phyloP scores from a whole-genome alignment of 2,888 invertebrate species.

The Artemia sinica region DNA sequence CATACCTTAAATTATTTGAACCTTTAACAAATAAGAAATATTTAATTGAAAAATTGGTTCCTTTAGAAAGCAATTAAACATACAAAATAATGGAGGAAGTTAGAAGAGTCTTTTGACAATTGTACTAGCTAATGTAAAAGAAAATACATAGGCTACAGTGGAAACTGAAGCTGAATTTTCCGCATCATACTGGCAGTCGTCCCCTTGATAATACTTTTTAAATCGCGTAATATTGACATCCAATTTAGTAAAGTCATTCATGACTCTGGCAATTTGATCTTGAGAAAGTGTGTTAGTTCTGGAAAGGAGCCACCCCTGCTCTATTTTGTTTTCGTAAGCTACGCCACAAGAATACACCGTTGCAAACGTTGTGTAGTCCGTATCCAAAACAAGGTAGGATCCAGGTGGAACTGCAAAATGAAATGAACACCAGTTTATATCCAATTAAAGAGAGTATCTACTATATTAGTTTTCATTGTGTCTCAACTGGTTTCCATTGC shows the following conservation, averaged over 20 bases:
- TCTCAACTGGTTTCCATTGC: no score
- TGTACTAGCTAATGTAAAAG: no score
- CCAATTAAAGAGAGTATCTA: no score
- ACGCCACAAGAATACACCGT: constrained; percentile 26
- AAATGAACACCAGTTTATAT: background rate
- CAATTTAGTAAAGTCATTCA: background rate
- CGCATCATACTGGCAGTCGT: constrained; percentile 15
- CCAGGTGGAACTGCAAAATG: constrained; percentile 22
- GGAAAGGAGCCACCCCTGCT: constrained; percentile 24
- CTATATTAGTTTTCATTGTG: no score
- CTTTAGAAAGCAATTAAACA: no score
- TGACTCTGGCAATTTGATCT: constrained; percentile 12
- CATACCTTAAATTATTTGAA: no score
- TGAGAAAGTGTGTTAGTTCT: constrained; percentile 18
- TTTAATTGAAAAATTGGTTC: no score
- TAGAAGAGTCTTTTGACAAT: no score
- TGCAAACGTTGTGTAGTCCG: constrained; percentile 26
- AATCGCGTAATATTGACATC: constrained; percentile 19
- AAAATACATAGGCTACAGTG: no score
- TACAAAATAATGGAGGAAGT: no score
- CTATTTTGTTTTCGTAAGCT: constrained; percentile 18
- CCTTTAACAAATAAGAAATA: no score
- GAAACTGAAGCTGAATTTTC: no score
- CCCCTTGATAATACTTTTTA: constrained; percentile 17
- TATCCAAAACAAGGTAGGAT: constrained; percentile 25